Conservation (phyloP, 2,888 invertebrate species). For the Conchocele bisecta region DNA sequence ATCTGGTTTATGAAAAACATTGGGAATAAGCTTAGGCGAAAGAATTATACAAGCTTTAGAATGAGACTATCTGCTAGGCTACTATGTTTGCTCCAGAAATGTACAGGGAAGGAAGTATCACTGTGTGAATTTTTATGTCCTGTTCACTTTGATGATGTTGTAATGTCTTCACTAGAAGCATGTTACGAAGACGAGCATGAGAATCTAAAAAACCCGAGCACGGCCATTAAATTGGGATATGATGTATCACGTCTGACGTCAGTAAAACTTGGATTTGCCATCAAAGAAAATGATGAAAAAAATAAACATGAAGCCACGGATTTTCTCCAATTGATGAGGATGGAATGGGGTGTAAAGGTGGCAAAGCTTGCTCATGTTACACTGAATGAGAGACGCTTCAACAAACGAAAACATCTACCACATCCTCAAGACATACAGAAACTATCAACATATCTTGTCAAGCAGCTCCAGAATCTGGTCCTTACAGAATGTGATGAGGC, state of each 20-base stretch:
- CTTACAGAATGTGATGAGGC: neutral
- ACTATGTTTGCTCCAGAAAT: no score
- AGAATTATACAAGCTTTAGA: constrained; percentile 28
- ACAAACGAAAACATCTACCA: neutral
- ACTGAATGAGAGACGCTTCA: constrained; percentile 10
- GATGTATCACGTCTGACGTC: constrained; percentile 14
- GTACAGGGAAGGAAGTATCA: no score
- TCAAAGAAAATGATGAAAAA: neutral
- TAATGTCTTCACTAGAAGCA: no score
- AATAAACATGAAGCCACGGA: neutral
- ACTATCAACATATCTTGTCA: constrained; percentile 6
- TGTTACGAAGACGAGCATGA: constrained; percentile 14
- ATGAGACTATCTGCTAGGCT: no score
- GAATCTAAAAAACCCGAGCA: constrained; percentile 20
- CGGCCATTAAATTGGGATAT: constrained; percentile 15
- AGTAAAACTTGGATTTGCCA: neutral
- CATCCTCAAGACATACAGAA: constrained; percentile 16
- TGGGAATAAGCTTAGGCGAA: constrained; percentile 8
- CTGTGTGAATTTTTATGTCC: no score
- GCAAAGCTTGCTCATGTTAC: constrained; percentile 14
- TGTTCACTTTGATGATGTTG: no score
- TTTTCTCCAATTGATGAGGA: constrained; percentile 1
- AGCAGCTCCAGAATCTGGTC: neutral
- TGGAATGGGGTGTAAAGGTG: constrained; percentile 36
- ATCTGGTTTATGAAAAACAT: neutral